These are phyloP conservation scores for Bubo blakistoni DNA, from an alignment of 2,113 vertebrate genomes.

Conservation along the genomic window DNA sequence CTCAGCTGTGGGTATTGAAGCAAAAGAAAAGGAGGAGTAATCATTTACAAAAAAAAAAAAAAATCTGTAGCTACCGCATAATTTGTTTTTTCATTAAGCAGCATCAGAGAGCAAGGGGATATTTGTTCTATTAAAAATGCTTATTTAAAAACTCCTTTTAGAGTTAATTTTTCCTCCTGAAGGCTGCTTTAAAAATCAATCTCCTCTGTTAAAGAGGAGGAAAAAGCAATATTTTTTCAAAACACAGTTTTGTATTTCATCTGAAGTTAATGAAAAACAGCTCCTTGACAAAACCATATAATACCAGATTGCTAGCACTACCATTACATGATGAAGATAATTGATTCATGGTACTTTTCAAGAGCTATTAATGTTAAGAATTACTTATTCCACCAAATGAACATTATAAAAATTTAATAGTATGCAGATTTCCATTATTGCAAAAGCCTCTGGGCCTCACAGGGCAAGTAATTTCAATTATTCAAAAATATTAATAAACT, in stretches of 20 bases:
- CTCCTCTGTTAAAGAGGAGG: background rate
- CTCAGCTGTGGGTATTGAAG: background rate
- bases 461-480: background rate
- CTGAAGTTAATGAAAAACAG: background rate
- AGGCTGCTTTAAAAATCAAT: background rate
- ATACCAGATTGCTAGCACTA: background rate
- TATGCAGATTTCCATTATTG: slow-evolving; percentile 5
- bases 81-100: slow-evolving; percentile 41
- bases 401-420: slow-evolving; percentile 45
- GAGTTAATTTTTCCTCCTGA: background rate
- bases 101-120: background rate
- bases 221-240: background rate
- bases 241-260: background rate
- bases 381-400: slow-evolving; percentile 19
- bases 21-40: background rate
- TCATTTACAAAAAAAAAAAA: background rate
- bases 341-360: slow-evolving; percentile 4
- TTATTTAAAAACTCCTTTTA: slow-evolving; percentile 26
- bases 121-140: slow-evolving; percentile 51
- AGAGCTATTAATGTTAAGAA: background rate
- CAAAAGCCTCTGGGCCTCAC: background rate
- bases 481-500: background rate
- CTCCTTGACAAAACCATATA: background rate
- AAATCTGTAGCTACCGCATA: background rate
- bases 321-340: background rate